Evolutionary conservation across 2,797 vertebrate species (phyloP).

Genomic region (Ptychobarbus kaznakovi): DNA sequence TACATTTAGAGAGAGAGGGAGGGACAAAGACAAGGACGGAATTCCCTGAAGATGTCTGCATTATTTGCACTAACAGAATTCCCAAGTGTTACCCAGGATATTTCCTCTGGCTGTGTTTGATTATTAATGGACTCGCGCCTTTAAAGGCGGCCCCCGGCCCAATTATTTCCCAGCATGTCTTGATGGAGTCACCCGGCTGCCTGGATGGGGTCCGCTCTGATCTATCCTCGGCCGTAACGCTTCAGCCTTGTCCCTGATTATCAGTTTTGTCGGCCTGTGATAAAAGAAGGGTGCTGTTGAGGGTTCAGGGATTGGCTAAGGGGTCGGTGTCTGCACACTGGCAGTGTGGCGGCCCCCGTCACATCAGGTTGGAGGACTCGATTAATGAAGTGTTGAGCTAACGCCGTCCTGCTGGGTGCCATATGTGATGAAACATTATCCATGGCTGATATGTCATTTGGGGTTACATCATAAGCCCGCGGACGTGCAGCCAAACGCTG

Average conservation of each 20-base stretch:
- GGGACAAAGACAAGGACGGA: slow-evolving; percentile 59
- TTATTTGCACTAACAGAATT: slow-evolving; percentile 81
- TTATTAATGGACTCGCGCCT: slow-evolving; percentile 80
- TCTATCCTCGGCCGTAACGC: slow-evolving; percentile 68
- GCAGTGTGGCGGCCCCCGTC: slow-evolving; percentile 71
- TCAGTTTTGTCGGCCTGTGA: slow-evolving; percentile 69
- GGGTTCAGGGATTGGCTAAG: slow-evolving; percentile 67
- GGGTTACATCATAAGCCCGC: slow-evolving; percentile 75
- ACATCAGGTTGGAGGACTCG: slow-evolving; percentile 73
- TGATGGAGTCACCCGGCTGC: slow-evolving; percentile 62
- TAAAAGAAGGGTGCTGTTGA: slow-evolving; percentile 66
- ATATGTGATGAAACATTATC: slow-evolving; percentile 80
- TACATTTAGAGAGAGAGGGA: slow-evolving; percentile 54
- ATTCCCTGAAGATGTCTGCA: slow-evolving; percentile 77
- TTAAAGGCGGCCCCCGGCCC: slow-evolving; percentile 73
- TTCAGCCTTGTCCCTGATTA: slow-evolving; percentile 69
- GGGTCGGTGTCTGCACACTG: slow-evolving; percentile 67
- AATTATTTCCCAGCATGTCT: slow-evolving; percentile 77
- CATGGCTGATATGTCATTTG: slow-evolving; percentile 75
- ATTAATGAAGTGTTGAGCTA: slow-evolving; percentile 75
- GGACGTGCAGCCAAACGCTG: slow-evolving; percentile 70
- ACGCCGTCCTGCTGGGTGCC: slow-evolving; percentile 73
- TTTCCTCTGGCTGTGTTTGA: slow-evolving; percentile 82
- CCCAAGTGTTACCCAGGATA: slow-evolving; percentile 76
- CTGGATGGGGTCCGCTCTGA: slow-evolving; percentile 67